Percentiles rank a stretch among this genome's conserved stretches.
These are phyloP conservation scores for Delphinus delphis DNA, from an alignment of 2,113 vertebrate genomes.

Conservation along the genomic window DNA sequence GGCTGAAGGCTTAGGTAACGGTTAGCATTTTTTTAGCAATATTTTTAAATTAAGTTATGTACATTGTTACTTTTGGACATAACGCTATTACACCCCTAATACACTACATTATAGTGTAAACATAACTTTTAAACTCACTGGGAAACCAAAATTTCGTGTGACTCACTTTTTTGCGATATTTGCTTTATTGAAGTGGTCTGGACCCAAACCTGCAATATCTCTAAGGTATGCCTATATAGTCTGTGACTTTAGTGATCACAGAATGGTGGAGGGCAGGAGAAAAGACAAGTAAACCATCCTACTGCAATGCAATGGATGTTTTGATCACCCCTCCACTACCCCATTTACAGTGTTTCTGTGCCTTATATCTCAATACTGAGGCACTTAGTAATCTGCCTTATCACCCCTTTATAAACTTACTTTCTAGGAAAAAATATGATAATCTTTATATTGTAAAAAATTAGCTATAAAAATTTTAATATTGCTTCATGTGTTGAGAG, in stretches of 20 bases:
- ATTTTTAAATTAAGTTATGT: background rate
- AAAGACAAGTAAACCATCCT: background rate
- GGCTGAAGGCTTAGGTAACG: background rate
- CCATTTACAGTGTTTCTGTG: background rate
- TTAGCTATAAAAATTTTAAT: slow-evolving; percentile 19
- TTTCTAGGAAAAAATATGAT: slow-evolving; percentile 34
- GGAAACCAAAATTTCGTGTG: background rate
- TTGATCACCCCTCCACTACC: too few relatives aligned
- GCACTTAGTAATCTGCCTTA: background rate
- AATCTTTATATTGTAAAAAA: background rate
- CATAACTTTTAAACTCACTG: background rate
- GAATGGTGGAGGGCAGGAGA: background rate
- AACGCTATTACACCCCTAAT: background rate
- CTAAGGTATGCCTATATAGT: background rate
- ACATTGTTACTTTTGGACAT: background rate
- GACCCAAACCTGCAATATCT: background rate
- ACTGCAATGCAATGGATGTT: background rate
- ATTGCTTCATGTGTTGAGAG: background rate
- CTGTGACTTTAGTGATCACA: background rate
- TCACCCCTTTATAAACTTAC: background rate
- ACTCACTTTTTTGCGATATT: background rate
- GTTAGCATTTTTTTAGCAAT: background rate
- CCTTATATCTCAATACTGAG: background rate
- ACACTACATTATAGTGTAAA: background rate
- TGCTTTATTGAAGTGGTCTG: background rate